phyloP scores from a whole-genome alignment of 23 tunicate genomes.

The Corella eumyota region DNA sequence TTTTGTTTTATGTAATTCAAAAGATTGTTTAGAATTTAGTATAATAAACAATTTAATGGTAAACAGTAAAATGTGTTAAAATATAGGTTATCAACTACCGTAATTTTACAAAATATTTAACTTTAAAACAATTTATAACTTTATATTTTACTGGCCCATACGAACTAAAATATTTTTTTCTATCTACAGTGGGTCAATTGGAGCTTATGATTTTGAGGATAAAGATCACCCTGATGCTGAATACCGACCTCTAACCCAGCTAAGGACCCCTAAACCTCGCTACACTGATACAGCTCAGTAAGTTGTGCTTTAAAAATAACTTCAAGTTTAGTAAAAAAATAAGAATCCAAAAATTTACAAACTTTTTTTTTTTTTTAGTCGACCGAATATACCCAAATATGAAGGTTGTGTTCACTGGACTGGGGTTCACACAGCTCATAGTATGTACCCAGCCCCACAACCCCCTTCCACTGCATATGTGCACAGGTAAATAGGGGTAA shows the following conservation, averaged over 20 bases:
- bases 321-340: too few species aligned
- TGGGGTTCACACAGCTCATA: conserved; percentile 50
- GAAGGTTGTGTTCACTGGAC: conserved; percentile 81
- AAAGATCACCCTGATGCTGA: conserved; percentile 83
- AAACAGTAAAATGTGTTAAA: too few species aligned
- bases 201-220: conserved; percentile 73
- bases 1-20: background rate
- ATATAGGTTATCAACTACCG: too few species aligned
- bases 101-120: too few species aligned
- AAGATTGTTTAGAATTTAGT: too few species aligned
- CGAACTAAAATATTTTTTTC: too few species aligned
- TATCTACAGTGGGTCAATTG: conserved; percentile 74
- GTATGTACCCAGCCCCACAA: conserved; percentile 69
- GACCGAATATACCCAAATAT: conserved; percentile 78
- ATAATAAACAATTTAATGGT: too few species aligned
- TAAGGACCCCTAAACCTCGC: conserved; percentile 66
- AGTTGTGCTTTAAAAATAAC: background rate
- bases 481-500: conserved; percentile 45
- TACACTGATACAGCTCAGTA: conserved; percentile 83
- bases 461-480: conserved; percentile 83
- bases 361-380: conserved; percentile 28
- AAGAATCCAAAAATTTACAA: background rate
- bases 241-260: conserved; percentile 47
- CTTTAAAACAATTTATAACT: too few species aligned
- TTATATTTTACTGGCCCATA: too few species aligned